phyloP scores from a whole-genome alignment of 2,113 vertebrate genomes.

The Canis aureus region DNA sequence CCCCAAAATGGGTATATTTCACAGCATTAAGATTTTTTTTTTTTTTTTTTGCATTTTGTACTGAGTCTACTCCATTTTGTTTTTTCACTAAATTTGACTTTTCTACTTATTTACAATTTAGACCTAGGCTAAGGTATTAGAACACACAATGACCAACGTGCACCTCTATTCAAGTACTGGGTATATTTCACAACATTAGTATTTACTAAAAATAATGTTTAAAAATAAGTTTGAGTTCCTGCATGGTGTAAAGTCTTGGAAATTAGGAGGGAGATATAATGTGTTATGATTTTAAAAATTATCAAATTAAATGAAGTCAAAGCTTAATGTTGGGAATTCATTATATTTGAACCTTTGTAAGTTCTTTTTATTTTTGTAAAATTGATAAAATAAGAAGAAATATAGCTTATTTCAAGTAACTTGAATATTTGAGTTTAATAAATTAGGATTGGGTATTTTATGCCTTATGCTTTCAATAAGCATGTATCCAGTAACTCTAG shows the following conservation, averaged over 20 bases:
- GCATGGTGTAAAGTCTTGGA: neutral
- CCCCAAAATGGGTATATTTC: neutral
- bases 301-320: neutral
- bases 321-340: neutral
- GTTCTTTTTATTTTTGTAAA: neutral
- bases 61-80: neutral
- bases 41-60: neutral
- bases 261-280: neutral
- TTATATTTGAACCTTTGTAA: neutral
- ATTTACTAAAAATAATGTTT: neutral
- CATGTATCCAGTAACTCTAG: neutral
- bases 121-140: neutral
- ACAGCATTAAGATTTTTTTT: neutral
- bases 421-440: neutral
- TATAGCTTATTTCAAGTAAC: neutral
- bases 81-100: neutral
- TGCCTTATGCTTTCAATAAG: neutral
- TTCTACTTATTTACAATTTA: neutral
- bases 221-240: neutral
- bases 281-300: neutral
- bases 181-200: neutral
- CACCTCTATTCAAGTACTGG: neutral
- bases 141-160: neutral
- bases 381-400: neutral
- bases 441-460: neutral